phyloP scores from a whole-genome alignment of 2,113 vertebrate genomes.

The Dolichallabes microphthalmus region DNA sequence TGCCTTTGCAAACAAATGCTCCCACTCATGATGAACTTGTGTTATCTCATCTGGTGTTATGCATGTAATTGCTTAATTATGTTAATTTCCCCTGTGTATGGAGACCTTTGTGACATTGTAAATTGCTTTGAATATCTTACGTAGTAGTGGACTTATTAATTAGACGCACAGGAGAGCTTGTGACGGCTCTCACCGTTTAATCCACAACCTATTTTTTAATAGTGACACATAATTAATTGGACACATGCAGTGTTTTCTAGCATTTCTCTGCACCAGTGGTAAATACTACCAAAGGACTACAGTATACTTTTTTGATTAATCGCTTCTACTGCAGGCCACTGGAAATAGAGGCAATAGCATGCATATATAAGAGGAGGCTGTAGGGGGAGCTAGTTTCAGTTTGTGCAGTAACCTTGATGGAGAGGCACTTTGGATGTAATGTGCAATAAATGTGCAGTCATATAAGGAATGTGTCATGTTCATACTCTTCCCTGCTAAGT shows the following conservation, averaged over 20 bases:
- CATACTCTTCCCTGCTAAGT: neutral
- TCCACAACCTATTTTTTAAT: constrained; percentile 14
- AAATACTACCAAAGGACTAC: constrained; percentile 11
- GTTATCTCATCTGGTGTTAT: no score
- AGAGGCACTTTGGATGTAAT: neutral
- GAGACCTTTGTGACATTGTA: no score
- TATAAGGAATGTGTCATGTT: neutral
- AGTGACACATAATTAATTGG: constrained; percentile 31
- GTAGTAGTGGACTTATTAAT: constrained; percentile 12
- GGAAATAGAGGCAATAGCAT: neutral
- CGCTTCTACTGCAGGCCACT: neutral
- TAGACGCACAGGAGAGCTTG: neutral
- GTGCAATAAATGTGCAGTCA: neutral
- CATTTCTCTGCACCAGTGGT: neutral
- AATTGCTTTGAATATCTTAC: constrained; percentile 25
- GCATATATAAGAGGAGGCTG: neutral
- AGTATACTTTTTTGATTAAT: constrained; percentile 11
- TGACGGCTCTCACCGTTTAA: constrained; percentile 30
- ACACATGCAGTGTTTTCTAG: constrained; percentile 2
- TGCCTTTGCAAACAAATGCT: no score
- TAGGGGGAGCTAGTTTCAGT: neutral
- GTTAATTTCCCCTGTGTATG: no score
- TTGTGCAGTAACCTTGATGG: neutral
- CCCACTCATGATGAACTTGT: no score
- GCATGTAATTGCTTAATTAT: no score